Percentiles rank a stretch among this genome's conserved stretches.
These are phyloP conservation scores for Lepidocyrtinus sp. DNA, from an alignment of 2,888 invertebrate genomes.

Conservation along the genomic window DNA sequence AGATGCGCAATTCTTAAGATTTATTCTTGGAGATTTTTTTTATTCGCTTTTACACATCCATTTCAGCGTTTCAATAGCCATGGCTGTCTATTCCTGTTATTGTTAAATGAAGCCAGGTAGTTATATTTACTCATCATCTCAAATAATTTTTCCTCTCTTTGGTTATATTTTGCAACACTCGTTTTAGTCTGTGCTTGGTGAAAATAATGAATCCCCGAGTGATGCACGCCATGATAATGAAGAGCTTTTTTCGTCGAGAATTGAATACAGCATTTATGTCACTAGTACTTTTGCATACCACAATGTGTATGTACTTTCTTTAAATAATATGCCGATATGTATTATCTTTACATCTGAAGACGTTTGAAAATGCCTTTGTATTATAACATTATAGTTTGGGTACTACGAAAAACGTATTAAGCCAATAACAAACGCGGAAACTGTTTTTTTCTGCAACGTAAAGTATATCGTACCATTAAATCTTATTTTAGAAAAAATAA, in stretches of 20 bases:
- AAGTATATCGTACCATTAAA: not conserved
- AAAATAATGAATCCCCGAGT: slow-evolving; percentile 43
- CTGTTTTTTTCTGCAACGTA: not conserved
- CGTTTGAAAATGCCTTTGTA: not conserved
- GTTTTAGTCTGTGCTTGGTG: slow-evolving; percentile 27
- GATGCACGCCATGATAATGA: slow-evolving; percentile 22
- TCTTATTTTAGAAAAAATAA: not conserved
- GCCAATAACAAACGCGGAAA: not conserved
- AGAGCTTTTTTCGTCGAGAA: slow-evolving; percentile 2
- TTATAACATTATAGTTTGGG: too few relatives aligned
- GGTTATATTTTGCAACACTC: slow-evolving; percentile 29
- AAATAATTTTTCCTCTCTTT: slow-evolving; percentile 6
- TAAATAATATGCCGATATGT: too few relatives aligned
- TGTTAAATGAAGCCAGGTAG: slow-evolving; percentile 41
- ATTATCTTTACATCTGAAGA: not conserved
- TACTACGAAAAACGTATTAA: not conserved
- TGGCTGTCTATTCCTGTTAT: slow-evolving; percentile 18
- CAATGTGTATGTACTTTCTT: slow-evolving; percentile 3
- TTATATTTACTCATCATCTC: not conserved
- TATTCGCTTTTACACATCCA: not conserved
- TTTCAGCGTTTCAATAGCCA: slow-evolving; percentile 37
- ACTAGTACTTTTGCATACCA: slow-evolving; percentile 27
- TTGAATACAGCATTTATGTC: slow-evolving; percentile 44
- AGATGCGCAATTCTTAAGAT: not conserved
- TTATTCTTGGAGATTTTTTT: not conserved